phyloP scores from a whole-genome alignment of 2,888 invertebrate species.

The Brachyopa scutellaris region DNA sequence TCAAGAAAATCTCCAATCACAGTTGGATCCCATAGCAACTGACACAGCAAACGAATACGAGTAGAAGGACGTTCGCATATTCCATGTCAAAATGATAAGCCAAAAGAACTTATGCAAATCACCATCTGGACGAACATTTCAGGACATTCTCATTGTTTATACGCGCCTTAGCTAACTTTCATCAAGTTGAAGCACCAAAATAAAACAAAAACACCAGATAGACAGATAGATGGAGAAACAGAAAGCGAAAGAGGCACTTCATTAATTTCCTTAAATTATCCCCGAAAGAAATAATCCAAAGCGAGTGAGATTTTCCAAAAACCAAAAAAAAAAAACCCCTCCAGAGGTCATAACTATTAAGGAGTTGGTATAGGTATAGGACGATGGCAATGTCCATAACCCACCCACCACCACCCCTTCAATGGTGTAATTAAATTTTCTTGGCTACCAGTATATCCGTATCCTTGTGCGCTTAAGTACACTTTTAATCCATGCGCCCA shows the following conservation, averaged over 20 bases:
- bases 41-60: too few species aligned
- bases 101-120: slow-evolving; percentile 68
- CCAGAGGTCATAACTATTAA: slow-evolving; percentile 66
- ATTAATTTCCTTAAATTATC: slow-evolving; percentile 70
- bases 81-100: slow-evolving; percentile 43
- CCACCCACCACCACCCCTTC: too few species aligned
- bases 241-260: slow-evolving; percentile 53
- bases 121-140: slow-evolving; percentile 69
- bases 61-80: too few species aligned
- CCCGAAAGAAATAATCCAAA: slow-evolving; percentile 66
- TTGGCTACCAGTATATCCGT: slow-evolving; percentile 58
- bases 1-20: slow-evolving; percentile 5
- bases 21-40: background rate
- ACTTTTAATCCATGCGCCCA: slow-evolving; percentile 68
- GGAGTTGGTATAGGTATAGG: background rate
- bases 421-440: slow-evolving; percentile 71
- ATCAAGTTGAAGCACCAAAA: slow-evolving; percentile 47
- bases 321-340: too few species aligned
- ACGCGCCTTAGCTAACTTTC: slow-evolving; percentile 38
- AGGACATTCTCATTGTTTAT: slow-evolving; percentile 38
- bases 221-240: background rate
- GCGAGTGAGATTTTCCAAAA: slow-evolving; percentile 55
- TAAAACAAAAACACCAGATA: slow-evolving; percentile 2
- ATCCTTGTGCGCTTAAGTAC: slow-evolving; percentile 68
- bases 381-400: slow-evolving; percentile 16